Percentiles rank a stretch among this genome's conserved stretches.
phyloP scores from a whole-genome alignment of 2,888 invertebrate species.

The Cylindroiulus punctatus region DNA sequence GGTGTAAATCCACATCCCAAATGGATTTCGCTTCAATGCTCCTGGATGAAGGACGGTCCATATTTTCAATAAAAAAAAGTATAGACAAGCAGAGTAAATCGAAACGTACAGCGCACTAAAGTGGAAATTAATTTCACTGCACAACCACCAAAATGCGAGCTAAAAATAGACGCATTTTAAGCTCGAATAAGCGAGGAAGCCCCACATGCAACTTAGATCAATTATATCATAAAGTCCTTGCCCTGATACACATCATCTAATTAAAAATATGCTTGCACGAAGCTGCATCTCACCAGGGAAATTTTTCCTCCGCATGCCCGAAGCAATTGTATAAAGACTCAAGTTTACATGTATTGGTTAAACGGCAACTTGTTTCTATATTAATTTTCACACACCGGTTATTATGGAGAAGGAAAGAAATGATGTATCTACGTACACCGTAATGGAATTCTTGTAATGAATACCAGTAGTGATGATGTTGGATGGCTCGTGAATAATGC shows the following conservation, averaged over 20 bases:
- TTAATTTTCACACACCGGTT: not conserved
- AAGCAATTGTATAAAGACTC: not conserved
- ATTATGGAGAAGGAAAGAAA: not conserved
- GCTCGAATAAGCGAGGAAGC: not conserved
- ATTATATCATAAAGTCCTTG: not conserved
- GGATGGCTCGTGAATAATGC: too few relatives aligned
- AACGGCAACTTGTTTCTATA: not conserved
- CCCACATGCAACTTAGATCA: not conserved
- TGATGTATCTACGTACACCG: too few relatives aligned
- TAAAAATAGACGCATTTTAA: not conserved
- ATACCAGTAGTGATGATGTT: not conserved
- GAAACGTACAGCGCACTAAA: not conserved
- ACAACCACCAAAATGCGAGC: not conserved
- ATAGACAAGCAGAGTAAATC: not conserved
- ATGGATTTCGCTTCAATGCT: not conserved
- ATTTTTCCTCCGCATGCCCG: not conserved
- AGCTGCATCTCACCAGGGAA: not conserved
- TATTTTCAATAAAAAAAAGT: not conserved
- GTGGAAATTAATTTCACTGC: not conserved
- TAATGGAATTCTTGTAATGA: not conserved
- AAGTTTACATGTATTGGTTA: not conserved
- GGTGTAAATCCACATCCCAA: not conserved
- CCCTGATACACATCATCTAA: not conserved
- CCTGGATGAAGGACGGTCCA: not conserved
- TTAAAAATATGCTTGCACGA: not conserved